phyloP scores from a whole-genome alignment of 2,888 invertebrate species.

The Hydrotaea diabolus region DNA sequence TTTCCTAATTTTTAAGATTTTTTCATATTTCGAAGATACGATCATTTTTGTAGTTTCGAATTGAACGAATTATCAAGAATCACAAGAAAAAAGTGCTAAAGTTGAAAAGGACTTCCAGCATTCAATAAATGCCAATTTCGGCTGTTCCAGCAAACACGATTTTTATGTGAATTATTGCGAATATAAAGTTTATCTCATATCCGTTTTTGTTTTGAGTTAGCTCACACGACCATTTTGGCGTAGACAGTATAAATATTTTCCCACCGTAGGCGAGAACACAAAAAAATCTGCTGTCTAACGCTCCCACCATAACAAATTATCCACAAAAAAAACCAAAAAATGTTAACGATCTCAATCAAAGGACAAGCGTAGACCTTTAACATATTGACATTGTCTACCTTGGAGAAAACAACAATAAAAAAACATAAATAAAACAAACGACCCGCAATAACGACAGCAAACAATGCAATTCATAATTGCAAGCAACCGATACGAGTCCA shows the following conservation, averaged over 20 bases:
- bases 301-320: slow-evolving; percentile 72
- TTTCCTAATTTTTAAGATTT: no score
- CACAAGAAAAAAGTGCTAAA: no score
- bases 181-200: no score
- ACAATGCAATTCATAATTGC: slow-evolving; percentile 77
- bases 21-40: no score
- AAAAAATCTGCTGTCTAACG: slow-evolving; percentile 51
- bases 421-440: slow-evolving; percentile 14
- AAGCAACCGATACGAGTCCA: slow-evolving; percentile 8
- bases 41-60: no score
- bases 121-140: no score
- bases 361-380: slow-evolving; percentile 60
- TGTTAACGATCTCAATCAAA: slow-evolving; percentile 55
- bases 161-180: no score
- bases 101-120: no score
- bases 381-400: slow-evolving; percentile 74
- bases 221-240: background rate
- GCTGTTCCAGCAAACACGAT: no score
- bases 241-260: slow-evolving; percentile 8
- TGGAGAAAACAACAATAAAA: slow-evolving; percentile 23
- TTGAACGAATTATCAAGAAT: no score
- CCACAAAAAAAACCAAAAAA: no score
- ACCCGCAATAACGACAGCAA: slow-evolving; percentile 59
- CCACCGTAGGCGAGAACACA: background rate
- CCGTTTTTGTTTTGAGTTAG: no score